A percentile compares a stretch with the other conserved stretches of the same genome.
Evolutionary conservation across 2,797 vertebrate genomes (phyloP).

Genomic region (Hippocampus kuda): DNA sequence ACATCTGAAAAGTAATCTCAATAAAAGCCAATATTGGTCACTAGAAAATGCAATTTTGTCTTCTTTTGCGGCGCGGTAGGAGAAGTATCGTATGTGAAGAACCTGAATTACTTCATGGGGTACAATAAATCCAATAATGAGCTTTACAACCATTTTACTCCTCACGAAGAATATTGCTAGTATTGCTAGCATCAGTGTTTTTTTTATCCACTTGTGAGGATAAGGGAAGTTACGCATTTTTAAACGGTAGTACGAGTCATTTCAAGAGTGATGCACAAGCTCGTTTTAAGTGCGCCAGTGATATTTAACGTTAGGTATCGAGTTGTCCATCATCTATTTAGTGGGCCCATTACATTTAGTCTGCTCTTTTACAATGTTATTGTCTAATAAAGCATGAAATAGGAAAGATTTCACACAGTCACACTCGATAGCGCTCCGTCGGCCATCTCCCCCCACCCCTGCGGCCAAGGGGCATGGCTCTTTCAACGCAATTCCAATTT

Average conservation of each 20-base stretch:
- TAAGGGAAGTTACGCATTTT: background rate
- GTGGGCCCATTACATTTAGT: slow-evolving; percentile 55
- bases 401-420: slow-evolving; percentile 38
- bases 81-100: too few species aligned
- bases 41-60: too few species aligned
- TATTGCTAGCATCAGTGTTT: slow-evolving; percentile 8
- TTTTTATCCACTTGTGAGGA: too few species aligned
- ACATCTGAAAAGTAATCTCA: too few species aligned
- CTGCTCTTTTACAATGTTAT: slow-evolving; percentile 59
- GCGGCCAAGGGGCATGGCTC: slow-evolving; percentile 58
- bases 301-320: slow-evolving; percentile 34
- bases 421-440: slow-evolving; percentile 46
- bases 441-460: slow-evolving; percentile 30
- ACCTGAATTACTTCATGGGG: too few species aligned
- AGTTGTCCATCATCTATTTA: slow-evolving; percentile 49
- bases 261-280: background rate
- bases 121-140: background rate
- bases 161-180: background rate
- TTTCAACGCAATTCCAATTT: slow-evolving; percentile 62
- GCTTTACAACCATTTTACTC: background rate
- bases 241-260: background rate
- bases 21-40: too few species aligned
- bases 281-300: background rate
- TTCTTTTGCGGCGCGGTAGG: too few species aligned
- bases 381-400: slow-evolving; percentile 59